These are phyloP conservation scores for Ectobius pallidus DNA, from an alignment of 2,888 invertebrate genomes.

Conservation along the genomic window DNA sequence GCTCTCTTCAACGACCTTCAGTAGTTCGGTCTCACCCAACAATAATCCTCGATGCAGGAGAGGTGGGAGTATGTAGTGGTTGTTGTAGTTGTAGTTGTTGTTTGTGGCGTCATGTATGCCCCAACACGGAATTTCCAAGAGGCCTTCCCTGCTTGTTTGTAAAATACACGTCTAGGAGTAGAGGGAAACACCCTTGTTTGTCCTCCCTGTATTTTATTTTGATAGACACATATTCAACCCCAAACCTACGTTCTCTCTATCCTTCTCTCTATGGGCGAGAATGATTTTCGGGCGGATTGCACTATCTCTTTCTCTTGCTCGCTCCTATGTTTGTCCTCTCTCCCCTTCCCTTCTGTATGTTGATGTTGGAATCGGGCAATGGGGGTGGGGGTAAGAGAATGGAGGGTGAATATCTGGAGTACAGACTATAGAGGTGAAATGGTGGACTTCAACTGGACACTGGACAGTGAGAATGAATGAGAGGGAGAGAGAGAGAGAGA, in stretches of 20 bases:
- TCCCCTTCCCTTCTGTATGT: neutral
- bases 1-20: neutral
- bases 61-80: too few species aligned
- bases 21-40: neutral
- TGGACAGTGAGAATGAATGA: slow-evolving; percentile 4
- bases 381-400: slow-evolving; percentile 4
- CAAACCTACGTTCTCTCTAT: slow-evolving; percentile 4
- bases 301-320: neutral
- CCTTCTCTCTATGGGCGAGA: slow-evolving; percentile 14
- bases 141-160: neutral
- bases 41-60: neutral
- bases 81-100: too few species aligned
- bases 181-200: slow-evolving; percentile 6
- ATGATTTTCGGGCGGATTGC: slow-evolving; percentile 14
- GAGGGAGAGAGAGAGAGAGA: neutral
- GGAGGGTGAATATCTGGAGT: slow-evolving; percentile 14
- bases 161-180: neutral
- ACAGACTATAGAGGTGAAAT: slow-evolving; percentile 8
- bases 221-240: slow-evolving; percentile 10
- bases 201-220: slow-evolving; percentile 25
- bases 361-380: slow-evolving; percentile 20
- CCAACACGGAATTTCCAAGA: neutral
- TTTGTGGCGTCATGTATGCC: too few species aligned
- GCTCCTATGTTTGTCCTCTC: neutral
- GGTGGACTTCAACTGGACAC: slow-evolving; percentile 17